Evolutionary conservation across 1,140 invertebrate genomes (phyloP).

Genomic region (Drosophila sulfurigaster): DNA sequence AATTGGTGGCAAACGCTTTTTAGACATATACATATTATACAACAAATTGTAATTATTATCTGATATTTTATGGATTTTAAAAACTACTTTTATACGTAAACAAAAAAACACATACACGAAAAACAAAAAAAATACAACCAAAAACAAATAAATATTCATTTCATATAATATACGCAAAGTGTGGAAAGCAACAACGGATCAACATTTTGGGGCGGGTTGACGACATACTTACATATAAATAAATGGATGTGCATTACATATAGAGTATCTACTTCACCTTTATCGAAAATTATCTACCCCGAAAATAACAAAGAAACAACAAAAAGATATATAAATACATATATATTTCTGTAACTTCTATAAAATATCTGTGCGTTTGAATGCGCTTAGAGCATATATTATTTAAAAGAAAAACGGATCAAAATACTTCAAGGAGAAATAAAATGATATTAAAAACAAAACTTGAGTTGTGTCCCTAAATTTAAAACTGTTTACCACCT

Average conservation of each 20-base stretch:
- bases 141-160: constrained; percentile 71
- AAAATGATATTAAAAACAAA: constrained; percentile 73
- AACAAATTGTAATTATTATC: constrained; percentile 79
- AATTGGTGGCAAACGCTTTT: constrained; percentile 67
- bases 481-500: no score
- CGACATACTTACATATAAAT: constrained; percentile 41
- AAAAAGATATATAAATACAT: constrained; percentile 57
- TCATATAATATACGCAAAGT: constrained; percentile 37
- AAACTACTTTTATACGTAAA: constrained; percentile 81
- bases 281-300: constrained; percentile 39
- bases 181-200: constrained; percentile 31
- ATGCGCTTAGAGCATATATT: constrained; percentile 71
- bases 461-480: constrained; percentile 5
- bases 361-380: constrained; percentile 67
- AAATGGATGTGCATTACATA: constrained; percentile 52
- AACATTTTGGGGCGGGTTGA: constrained; percentile 53
- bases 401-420: constrained; percentile 74
- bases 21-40: constrained; percentile 62
- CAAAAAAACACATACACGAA: constrained; percentile 37
- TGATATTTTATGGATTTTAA: constrained; percentile 81
- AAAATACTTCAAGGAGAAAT: constrained; percentile 78
- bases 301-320: constrained; percentile 50
- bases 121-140: constrained; percentile 20
- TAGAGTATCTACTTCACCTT: constrained; percentile 34
- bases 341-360: constrained; percentile 81